Base-by-base conservation (phyloP, 1,140 invertebrate species). In the Tetragonula clypearis region DNA sequence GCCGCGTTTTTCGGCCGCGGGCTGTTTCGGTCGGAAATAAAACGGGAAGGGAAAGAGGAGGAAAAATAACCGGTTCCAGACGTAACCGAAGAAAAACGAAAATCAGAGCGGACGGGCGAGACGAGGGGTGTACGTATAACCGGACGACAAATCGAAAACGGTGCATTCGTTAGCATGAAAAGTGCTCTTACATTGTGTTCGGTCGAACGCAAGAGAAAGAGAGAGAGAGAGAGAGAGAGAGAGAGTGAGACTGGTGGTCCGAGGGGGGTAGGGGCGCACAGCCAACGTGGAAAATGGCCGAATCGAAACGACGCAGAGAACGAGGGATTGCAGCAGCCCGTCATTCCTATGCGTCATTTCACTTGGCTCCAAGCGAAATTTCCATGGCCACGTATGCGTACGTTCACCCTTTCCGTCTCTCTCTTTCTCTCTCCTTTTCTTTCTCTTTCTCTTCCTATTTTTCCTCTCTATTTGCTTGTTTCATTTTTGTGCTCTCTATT, bases 81-180 rank as follows among this genome's bases (percentile, higher is more conserved):
- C 69, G 19, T 81, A 41, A 11, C 62, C 12, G 66, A 68, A 68
- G 66, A 68, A 30, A 68, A 68, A 68, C n/a, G 21, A 19, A n/a
- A 53, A 41, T n/a, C 23, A 30, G 78, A 68, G 14, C 35, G 55
- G 58, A 79, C 35, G 41, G 41, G 58, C 26, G 26, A 19, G 41
- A 17, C 11, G 56, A 9, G 6, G 26, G 49, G 11, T 23, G 58
- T 49, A 35, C 26, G 30, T 14, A 53, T 72, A 71, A 80, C 49
- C 66, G 68, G 68, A 72, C 53, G 81, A 77, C 62, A 69, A 83
- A 83, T 76, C 49, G 73, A 60, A 62, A 58, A 56, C 49, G 81
- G 62, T 58, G 41, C 65, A 35, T 84, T 84, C 56, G 82, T 84
- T 79, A 86, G 87, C 83, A 88, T 86, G 83, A 89, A 89, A 89